Percentiles rank a stretch among this genome's conserved stretches.
Evolutionary conservation across 2,888 invertebrate species (phyloP).

Genomic region (Antheraea assamensis): DNA sequence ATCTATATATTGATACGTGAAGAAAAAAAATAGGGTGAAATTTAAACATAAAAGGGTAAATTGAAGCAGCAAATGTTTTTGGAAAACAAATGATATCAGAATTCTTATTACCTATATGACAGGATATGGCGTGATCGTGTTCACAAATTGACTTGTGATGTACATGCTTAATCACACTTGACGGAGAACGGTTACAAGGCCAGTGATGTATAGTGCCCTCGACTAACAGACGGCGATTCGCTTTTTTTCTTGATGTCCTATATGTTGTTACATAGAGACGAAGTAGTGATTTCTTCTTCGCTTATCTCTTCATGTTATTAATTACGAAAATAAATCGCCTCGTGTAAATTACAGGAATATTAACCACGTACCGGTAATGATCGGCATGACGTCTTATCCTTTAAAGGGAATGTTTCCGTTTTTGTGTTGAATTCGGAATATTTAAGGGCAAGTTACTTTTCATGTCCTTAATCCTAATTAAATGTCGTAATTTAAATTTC

Average conservation of each 20-base stretch:
- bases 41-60: neutral
- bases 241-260: too few species aligned
- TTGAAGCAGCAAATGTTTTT: neutral
- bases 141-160: neutral
- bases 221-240: neutral
- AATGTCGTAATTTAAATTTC: conserved; percentile 59
- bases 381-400: too few species aligned
- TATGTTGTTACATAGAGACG: neutral
- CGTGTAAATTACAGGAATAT: neutral
- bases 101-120: neutral
- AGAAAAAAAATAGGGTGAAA: neutral
- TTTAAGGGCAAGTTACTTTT: neutral
- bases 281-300: neutral
- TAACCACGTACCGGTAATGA: neutral
- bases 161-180: neutral
- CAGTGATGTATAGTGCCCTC: neutral
- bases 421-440: neutral
- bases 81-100: neutral
- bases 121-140: neutral
- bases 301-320: neutral
- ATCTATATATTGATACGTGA: too few species aligned
- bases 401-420: too few species aligned
- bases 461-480: conserved; percentile 57
- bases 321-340: neutral
- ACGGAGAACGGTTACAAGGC: neutral